Conservation (phyloP, 2,113 vertebrate species). For the Lophius piscatorius region DNA sequence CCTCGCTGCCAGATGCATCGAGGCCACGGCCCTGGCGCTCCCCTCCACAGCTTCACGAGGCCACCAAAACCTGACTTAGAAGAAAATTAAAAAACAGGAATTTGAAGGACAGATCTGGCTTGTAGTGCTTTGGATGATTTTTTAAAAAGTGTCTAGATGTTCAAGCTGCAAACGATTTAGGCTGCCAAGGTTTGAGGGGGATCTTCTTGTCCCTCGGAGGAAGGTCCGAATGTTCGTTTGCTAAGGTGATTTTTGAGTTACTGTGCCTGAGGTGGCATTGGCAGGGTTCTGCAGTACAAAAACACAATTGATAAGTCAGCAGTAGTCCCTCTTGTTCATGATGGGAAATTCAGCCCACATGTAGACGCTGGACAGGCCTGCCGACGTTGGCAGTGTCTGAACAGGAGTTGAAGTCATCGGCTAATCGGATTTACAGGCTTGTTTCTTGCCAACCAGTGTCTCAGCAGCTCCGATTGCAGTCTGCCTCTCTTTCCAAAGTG, state of each 20-base stretch:
- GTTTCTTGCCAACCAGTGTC: constrained; percentile 1
- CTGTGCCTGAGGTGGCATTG: constrained; percentile 12
- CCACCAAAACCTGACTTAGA: neutral
- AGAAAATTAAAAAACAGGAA: constrained; percentile 26
- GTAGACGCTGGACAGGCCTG: constrained; percentile 6
- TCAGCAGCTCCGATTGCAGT: neutral
- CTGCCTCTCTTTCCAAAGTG: neutral
- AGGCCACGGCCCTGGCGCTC: constrained; percentile 6
- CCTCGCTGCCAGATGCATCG: constrained; percentile 10
- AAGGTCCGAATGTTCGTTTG: neutral
- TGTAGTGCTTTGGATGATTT: constrained; percentile 27
- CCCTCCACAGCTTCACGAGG: constrained; percentile 42
- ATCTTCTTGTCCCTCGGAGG: neutral
- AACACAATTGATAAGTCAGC: constrained; percentile 26
- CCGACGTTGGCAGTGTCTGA: constrained; percentile 8
- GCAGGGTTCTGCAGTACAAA: neutral
- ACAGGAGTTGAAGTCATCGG: neutral
- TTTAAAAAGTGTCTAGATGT: constrained; percentile 9
- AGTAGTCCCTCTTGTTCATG: constrained; percentile 10
- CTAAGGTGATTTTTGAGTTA: constrained; percentile 23
- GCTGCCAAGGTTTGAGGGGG: neutral
- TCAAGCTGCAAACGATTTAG: constrained; percentile 16
- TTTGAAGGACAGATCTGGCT: constrained; percentile 7
- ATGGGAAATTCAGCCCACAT: constrained; percentile 14
- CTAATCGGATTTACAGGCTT: constrained; percentile 14